phyloP scores from a whole-genome alignment of 2,113 vertebrate species.

The Neolamprologus variostigma region DNA sequence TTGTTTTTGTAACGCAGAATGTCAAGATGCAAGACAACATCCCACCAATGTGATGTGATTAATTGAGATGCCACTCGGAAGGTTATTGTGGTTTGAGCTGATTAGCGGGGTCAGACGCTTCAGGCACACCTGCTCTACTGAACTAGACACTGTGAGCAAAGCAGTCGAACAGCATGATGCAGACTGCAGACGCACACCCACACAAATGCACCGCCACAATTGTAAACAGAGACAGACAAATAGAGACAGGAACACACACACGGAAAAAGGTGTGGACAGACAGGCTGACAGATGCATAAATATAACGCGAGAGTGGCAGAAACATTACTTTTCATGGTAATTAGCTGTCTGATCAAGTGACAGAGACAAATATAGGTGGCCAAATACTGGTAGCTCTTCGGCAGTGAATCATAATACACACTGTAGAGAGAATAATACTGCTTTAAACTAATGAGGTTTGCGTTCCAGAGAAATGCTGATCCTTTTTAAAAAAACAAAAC shows the following conservation, averaged over 20 bases:
- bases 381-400: neutral
- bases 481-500: neutral
- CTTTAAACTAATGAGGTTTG: conserved; percentile 1
- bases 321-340: conserved; percentile 46
- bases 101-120: conserved; percentile 41
- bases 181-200: neutral
- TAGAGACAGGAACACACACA: neutral
- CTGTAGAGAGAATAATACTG: neutral
- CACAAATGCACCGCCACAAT: neutral
- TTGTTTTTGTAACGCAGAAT: neutral
- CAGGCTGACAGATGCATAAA: conserved; percentile 13
- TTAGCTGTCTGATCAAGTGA: conserved; percentile 40
- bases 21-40: conserved; percentile 11
- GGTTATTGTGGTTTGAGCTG: conserved; percentile 33
- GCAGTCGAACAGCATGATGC: neutral
- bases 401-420: neutral
- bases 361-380: conserved; percentile 31
- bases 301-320: neutral
- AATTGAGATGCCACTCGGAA: conserved; percentile 21
- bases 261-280: neutral
- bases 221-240: neutral
- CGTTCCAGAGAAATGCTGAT: neutral
- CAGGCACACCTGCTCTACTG: neutral
- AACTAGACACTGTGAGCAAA: conserved; percentile 5
- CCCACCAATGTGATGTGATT: conserved; percentile 4